phyloP scores from a whole-genome alignment of 2,888 invertebrate species.

The Dyspetes luteomarginatus region DNA sequence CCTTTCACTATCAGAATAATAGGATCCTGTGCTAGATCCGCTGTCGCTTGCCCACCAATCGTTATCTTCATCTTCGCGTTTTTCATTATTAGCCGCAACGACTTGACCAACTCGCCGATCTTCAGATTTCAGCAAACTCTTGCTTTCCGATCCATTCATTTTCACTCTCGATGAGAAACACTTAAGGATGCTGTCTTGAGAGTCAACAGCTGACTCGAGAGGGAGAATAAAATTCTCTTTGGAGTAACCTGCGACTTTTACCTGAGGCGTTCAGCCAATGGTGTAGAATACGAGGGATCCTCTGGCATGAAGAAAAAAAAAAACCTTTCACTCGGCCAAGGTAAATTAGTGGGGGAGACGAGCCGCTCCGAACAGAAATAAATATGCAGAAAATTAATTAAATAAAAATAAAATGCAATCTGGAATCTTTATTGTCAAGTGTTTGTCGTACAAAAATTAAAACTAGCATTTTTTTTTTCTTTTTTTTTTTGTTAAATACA shows the following conservation, averaged over 20 bases:
- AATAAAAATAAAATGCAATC: conserved; percentile 24
- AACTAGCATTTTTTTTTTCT: conserved; percentile 1
- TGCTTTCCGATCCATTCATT: conserved; percentile 69
- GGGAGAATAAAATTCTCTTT: not conserved
- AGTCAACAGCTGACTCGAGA: conserved; percentile 25
- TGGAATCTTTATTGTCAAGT: conserved; percentile 58
- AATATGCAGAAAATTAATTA: too few species aligned
- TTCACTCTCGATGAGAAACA: not conserved
- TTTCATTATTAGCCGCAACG: conserved; percentile 61
- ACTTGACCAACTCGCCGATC: conserved; percentile 57
- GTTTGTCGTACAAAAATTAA: conserved; percentile 43
- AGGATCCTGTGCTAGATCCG: conserved; percentile 81
- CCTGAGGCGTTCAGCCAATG: conserved; percentile 59
- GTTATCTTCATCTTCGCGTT: conserved; percentile 75
- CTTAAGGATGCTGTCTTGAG: not conserved
- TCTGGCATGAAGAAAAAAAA: not conserved
- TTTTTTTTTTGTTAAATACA: not conserved
- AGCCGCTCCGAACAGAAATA: not conserved
- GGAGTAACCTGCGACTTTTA: conserved; percentile 17
- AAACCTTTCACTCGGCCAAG: conserved; percentile 41
- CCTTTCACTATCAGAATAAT: conserved; percentile 81
- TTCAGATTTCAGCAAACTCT: conserved; percentile 67
- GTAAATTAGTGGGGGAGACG: conserved; percentile 23
- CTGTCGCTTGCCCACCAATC: conserved; percentile 82
- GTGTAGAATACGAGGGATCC: conserved; percentile 65